A percentile compares a stretch with the other conserved stretches of the same genome.
phyloP scores from a whole-genome alignment of 2,113 vertebrate species.

The zebrafish (Danio rerio) region DNA sequence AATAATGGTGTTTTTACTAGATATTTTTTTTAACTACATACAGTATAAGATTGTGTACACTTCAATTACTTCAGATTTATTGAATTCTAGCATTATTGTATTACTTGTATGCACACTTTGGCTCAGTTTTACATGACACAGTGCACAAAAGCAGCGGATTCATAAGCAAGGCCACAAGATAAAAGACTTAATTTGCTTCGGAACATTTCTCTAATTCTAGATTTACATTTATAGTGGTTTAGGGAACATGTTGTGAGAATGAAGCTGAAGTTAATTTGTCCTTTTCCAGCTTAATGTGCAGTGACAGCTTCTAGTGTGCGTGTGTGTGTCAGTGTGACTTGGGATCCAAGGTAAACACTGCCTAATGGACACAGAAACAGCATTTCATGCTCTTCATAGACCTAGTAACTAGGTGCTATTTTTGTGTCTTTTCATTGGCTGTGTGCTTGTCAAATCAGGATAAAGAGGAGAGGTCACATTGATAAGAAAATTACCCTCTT shows the following conservation, averaged over 20 bases:
- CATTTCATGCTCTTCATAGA: constrained; percentile 56
- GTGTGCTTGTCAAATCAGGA: constrained; percentile 64
- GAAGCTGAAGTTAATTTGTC: background rate
- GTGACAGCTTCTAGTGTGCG: background rate
- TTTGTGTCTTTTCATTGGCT: constrained; percentile 67
- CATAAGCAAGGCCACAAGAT: background rate
- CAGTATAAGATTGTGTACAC: no score
- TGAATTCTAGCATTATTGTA: background rate
- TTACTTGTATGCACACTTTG: background rate
- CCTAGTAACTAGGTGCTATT: constrained; percentile 73
- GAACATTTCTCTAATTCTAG: background rate
- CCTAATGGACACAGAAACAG: constrained; percentile 76
- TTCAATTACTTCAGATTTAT: background rate
- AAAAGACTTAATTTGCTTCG: background rate
- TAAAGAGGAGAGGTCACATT: constrained; percentile 63
- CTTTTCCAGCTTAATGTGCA: background rate
- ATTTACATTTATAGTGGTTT: background rate
- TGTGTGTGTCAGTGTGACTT: background rate
- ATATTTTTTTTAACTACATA: no score
- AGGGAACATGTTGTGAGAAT: background rate
- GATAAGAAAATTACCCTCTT: constrained; percentile 61
- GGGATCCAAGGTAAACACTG: constrained; percentile 53
- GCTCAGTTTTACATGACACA: background rate
- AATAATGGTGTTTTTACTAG: no score
- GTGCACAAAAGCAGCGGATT: background rate